These are phyloP conservation scores for Macrotus californicus DNA, from an alignment of 2,113 vertebrate species.

Conservation along the genomic window DNA sequence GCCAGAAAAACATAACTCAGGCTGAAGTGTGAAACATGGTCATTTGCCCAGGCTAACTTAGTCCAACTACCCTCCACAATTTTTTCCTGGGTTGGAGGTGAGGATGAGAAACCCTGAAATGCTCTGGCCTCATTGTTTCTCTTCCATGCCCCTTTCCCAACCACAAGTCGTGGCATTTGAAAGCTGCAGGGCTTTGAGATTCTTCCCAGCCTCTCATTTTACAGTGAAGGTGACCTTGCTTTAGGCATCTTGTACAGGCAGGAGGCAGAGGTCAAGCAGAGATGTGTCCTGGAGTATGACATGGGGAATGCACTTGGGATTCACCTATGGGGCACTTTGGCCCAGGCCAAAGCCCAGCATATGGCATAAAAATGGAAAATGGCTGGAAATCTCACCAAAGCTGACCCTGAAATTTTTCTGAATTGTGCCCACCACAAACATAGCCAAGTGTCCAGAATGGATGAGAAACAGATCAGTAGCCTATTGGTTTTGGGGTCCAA, in stretches of 20 bases:
- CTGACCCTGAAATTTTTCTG: not conserved
- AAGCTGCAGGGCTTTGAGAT: not conserved
- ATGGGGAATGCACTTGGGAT: not conserved
- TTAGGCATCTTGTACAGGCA: not conserved
- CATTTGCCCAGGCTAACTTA: no score
- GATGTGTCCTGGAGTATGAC: fast-evolving
- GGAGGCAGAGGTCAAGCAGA: not conserved
- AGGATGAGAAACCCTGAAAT: not conserved
- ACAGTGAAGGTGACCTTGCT: not conserved
- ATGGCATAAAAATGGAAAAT: not conserved
- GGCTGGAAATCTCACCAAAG: not conserved
- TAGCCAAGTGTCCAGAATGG: not conserved
- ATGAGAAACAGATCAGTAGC: not conserved
- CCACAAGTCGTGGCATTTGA: not conserved
- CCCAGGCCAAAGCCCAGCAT: not conserved
- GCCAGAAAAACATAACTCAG: not conserved
- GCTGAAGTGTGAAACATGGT: not conserved
- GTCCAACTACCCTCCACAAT: not conserved
- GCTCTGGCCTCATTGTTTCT: not conserved
- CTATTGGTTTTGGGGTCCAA: not conserved
- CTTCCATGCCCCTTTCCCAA: not conserved
- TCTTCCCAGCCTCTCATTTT: not conserved
- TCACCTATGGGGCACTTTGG: not conserved
- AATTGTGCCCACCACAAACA: not conserved
- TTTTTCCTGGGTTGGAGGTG: not conserved